Evolutionary conservation across 2,797 vertebrate genomes (phyloP), one percentile per base, ranked within the genome.

Genomic region (Acanthornis magna): DNA sequence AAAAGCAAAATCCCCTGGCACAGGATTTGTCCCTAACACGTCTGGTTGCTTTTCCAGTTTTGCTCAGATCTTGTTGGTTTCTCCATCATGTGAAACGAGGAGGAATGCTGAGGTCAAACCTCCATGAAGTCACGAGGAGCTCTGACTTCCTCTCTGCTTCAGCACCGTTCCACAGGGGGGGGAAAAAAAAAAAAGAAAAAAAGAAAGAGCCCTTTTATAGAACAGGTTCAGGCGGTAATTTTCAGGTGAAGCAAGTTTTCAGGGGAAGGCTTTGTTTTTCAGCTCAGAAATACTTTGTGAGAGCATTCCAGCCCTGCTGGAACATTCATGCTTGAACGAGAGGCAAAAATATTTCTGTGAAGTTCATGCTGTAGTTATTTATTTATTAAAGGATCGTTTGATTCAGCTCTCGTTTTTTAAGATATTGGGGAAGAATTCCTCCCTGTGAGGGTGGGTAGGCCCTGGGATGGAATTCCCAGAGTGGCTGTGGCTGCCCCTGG

Each of bases 401-500:
- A 14, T 34, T 73, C 11, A 40, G 8, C 2, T 45, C 10, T 55
- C 2, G 3, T 42, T 63, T 60, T 70, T 68, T 13, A 65, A 25
- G 55, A 14, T 4, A 2, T 16, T 11, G 1, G 47, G 18, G 1
- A 7, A 1, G 1, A 68, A 68, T 29, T 9, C 2, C 2, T 22
- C 11, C 4, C n/a, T n/a, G n/a, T n/a, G n/a, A n/a, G n/a, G n/a
- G n/a, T n/a, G n/a, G n/a, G n/a, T n/a, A n/a, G n/a, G n/a, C n/a
- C n/a, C 40, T 60, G 25, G 0, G 53, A 73, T 19, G 20, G 45
- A 9, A 0, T 18, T 9, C 22, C 23, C 66, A 73, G 45, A 26
- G n/a, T 1, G 34, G 67, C 67, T 53, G 38, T 11, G 70, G 47
- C 61, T 65, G 61, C 21, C n/a, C 50, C 75, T 50, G 65, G n/a